These are phyloP conservation scores for Hozukius guyotensis DNA, from an alignment of 2,797 vertebrate genomes.

Conservation along the genomic window DNA sequence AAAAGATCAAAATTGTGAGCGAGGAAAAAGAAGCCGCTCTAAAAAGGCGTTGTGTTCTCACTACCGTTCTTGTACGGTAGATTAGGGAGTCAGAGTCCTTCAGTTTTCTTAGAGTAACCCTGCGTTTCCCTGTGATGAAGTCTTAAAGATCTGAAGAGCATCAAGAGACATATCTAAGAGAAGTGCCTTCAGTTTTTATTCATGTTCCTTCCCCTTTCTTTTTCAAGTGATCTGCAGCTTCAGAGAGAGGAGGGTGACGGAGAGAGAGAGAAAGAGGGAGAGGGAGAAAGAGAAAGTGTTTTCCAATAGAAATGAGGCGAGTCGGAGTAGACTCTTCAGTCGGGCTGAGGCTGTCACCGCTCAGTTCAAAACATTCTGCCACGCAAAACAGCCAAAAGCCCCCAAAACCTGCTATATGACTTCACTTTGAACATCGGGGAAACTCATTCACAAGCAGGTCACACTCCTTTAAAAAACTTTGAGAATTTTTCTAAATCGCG, in stretches of 20 bases:
- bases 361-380: slow-evolving; percentile 81
- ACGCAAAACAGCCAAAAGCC: slow-evolving; percentile 72
- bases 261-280: slow-evolving; percentile 34
- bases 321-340: slow-evolving; percentile 65
- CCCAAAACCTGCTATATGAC: slow-evolving; percentile 64
- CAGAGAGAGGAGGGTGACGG: slow-evolving; percentile 59
- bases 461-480: slow-evolving; percentile 42
- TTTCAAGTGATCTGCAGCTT: slow-evolving; percentile 78
- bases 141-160: slow-evolving; percentile 83
- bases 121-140: slow-evolving; percentile 77
- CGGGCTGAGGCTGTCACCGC: slow-evolving; percentile 77
- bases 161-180: slow-evolving; percentile 83
- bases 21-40: slow-evolving; percentile 10
- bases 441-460: slow-evolving; percentile 67
- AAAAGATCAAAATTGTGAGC: slow-evolving; percentile 27
- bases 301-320: slow-evolving; percentile 78
- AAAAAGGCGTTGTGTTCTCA: slow-evolving; percentile 53
- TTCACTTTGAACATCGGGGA: slow-evolving; percentile 78
- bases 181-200: slow-evolving; percentile 83
- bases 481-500: background rate
- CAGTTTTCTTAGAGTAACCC: slow-evolving; percentile 71
- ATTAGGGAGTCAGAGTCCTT: slow-evolving; percentile 73
- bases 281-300: slow-evolving; percentile 64
- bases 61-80: slow-evolving; percentile 65
- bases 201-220: slow-evolving; percentile 75